Evolutionary conservation across 2,113 vertebrate species (phyloP).

Genomic region (Osmerus eperlanus): DNA sequence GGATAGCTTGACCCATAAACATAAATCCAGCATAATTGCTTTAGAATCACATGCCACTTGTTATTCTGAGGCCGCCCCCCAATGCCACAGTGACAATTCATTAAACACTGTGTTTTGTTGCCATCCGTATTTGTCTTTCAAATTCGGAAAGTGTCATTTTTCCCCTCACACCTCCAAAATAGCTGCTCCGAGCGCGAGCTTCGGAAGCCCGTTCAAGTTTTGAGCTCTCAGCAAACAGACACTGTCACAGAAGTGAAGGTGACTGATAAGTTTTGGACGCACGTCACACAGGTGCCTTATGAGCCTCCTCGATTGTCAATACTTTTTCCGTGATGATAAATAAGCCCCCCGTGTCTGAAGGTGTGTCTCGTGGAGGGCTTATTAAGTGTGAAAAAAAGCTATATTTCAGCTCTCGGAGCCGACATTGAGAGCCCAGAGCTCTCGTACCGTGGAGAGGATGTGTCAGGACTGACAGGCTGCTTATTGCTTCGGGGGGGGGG

Average conservation of each 20-base stretch:
- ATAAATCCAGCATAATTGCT: conserved; percentile 16
- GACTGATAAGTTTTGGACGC: background rate
- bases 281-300: background rate
- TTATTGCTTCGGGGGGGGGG: conserved; percentile 7
- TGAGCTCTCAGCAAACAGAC: background rate
- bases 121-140: background rate
- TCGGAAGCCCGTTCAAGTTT: too few relatives aligned
- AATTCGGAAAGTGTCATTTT: background rate
- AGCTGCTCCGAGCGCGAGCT: too few relatives aligned
- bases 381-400: conserved; percentile 3
- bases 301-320: background rate
- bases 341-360: background rate
- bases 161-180: background rate
- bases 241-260: background rate
- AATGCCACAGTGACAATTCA: background rate
- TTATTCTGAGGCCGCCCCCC: background rate
- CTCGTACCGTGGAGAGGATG: background rate
- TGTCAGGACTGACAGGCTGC: background rate
- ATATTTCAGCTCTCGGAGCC: conserved; percentile 1
- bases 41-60: conserved; percentile 4
- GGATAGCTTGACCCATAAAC: background rate
- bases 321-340: background rate
- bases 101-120: background rate
- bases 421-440: background rate
- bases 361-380: background rate